Evolutionary conservation across 2,113 vertebrate genomes (phyloP), one percentile per base, ranked within the genome.

Genomic region (Dasyprocta punctata): DNA sequence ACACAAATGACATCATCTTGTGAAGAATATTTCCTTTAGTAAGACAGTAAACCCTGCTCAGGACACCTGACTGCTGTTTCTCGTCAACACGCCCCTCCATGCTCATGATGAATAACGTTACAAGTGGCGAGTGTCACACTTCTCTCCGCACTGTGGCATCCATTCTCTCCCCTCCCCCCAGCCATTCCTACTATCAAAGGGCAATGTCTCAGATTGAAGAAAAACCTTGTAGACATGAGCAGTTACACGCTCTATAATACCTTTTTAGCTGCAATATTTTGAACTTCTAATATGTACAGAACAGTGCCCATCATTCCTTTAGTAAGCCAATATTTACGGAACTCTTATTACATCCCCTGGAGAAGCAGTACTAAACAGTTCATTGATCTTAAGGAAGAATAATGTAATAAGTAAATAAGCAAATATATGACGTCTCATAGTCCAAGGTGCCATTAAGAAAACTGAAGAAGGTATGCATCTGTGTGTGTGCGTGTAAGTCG

Each of bases 11-110:
- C 36, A 60, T 41, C 80, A 96, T 78, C 58, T 90, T 82, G 47
- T 96, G 54, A 90, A 96, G 17, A 92, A 86, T 12, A 83, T 47
- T 93, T 94, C 65, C 41, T 80, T 85, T 83, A 88, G 71, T 14
- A 78, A 92, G 52, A 90, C 84, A 89, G 38, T 69, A 16, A 92
- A 54, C 90, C 82, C 60, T 80, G 3, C n/a, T 94, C 75, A 33
- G 69, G 1, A 94, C 6, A 77, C 11, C 38, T 84, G 63, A 38
- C 67, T 86, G 58, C 2, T 38, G 22, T 81, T n/a, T 93, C 82
- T 89, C 22, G 54, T 71, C 77, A 92, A 17, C 56, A 30, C 44
- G 7, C 26, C 28, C 41, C 28, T 78, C 17, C 26, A 78, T 30
- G 56, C 38, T 78, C 56, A 12, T 60, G 63, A 65, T 88, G n/a